Percentiles rank a stretch among this genome's conserved stretches.
These are phyloP conservation scores for Parnassius glacialis DNA, from an alignment of 2,888 invertebrate genomes.

Conservation along the genomic window DNA sequence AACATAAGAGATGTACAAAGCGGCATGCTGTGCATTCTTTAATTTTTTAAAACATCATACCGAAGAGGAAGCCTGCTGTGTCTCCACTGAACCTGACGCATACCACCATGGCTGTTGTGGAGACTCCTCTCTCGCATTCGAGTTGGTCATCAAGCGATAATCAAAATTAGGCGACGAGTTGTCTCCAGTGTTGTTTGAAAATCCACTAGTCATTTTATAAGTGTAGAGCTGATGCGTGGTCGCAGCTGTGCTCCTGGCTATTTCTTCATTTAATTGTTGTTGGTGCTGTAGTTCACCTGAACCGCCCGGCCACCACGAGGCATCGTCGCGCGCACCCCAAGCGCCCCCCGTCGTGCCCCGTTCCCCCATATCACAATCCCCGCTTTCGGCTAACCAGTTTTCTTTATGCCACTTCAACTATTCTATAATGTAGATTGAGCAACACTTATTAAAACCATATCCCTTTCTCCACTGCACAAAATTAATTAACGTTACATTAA, in stretches of 20 bases:
- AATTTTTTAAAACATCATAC: slow-evolving; percentile 13
- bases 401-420: slow-evolving; percentile 59
- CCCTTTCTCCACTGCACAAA: slow-evolving; percentile 41
- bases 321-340: slow-evolving; percentile 81
- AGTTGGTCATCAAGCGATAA: slow-evolving; percentile 85
- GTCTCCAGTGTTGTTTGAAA: slow-evolving; percentile 86
- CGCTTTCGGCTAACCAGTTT: slow-evolving; percentile 70
- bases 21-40: neutral
- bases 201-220: slow-evolving; percentile 93
- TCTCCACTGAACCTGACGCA: slow-evolving; percentile 83
- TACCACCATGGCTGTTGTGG: slow-evolving; percentile 86
- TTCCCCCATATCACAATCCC: slow-evolving; percentile 75
- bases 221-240: slow-evolving; percentile 88
- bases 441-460: slow-evolving; percentile 57
- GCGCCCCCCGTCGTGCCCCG: slow-evolving; percentile 79
- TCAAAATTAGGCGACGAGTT: slow-evolving; percentile 86
- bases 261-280: slow-evolving; percentile 75
- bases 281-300: slow-evolving; percentile 76
- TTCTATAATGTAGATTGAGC: slow-evolving; percentile 50
- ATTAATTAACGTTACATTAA: slow-evolving; percentile 26
- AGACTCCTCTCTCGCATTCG: slow-evolving; percentile 73
- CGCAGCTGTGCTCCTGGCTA: slow-evolving; percentile 69
- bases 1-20: neutral
- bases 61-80: slow-evolving; percentile 69
- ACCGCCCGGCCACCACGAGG: slow-evolving; percentile 78